A percentile compares a stretch with the other conserved stretches of the same genome.
These are phyloP conservation scores for Pecten maximus DNA, from an alignment of 2,888 invertebrate species.

Conservation along the genomic window DNA sequence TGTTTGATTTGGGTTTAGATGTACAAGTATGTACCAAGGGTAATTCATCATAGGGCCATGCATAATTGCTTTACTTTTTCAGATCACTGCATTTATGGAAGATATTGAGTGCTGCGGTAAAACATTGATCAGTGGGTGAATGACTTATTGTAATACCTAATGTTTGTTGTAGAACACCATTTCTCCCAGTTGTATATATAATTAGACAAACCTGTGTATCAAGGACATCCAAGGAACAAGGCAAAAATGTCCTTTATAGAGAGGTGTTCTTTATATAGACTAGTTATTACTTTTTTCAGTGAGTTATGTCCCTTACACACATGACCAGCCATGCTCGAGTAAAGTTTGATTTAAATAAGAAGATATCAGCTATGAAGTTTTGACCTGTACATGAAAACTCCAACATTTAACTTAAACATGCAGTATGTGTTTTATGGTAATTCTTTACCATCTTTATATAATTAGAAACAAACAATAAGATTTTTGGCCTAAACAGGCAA, in stretches of 20 bases:
- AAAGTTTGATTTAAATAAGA: no score
- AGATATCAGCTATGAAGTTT: no score
- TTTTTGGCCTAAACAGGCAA: background rate
- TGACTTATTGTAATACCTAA: background rate
- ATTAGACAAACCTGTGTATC: no score
- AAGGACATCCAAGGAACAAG: no score
- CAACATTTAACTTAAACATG: background rate
- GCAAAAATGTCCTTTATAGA: no score
- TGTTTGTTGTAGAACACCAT: no score
- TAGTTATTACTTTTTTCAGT: no score
- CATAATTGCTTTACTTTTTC: constrained; percentile 6
- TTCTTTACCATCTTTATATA: background rate
- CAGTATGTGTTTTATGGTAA: background rate
- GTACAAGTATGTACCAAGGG: background rate
- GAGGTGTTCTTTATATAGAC: no score
- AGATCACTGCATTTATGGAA: background rate
- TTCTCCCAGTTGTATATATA: no score
- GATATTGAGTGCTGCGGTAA: background rate
- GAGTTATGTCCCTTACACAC: no score
- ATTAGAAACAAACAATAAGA: background rate
- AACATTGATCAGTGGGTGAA: background rate
- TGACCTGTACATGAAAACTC: background rate
- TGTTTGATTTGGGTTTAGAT: background rate
- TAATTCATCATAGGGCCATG: background rate
- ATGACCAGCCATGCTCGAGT: no score